Conservation (phyloP, 2,113 vertebrate genomes). For the Plotosus lineatus region DNA sequence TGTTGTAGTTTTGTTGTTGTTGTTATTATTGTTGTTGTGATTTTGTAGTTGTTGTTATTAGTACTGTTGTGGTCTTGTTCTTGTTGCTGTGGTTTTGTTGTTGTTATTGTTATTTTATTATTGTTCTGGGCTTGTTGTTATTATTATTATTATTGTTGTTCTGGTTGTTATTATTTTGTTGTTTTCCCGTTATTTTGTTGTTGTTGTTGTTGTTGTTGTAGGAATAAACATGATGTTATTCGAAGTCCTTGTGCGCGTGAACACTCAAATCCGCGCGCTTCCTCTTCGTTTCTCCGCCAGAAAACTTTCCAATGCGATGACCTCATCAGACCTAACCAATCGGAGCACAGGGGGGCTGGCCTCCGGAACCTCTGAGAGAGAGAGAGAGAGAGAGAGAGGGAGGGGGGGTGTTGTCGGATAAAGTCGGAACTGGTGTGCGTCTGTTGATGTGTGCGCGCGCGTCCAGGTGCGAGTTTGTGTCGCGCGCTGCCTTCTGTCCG, state of each 20-base stretch:
- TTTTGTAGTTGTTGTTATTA: too few relatives aligned
- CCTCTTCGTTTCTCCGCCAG: not conserved
- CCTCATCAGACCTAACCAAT: not conserved
- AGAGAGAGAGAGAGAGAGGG: not conserved
- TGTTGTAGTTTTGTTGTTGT: too few relatives aligned
- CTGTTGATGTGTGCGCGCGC: not conserved
- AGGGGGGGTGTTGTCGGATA: not conserved
- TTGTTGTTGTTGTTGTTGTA: too few relatives aligned
- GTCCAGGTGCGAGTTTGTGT: conserved; percentile 5
- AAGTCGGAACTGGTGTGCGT: not conserved
- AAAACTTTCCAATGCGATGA: not conserved
- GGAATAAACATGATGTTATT: too few relatives aligned
- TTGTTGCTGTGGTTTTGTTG: too few relatives aligned
- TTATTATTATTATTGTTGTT: too few relatives aligned
- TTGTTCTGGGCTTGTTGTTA: too few relatives aligned
- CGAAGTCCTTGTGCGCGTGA: not conserved
- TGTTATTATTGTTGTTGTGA: too few relatives aligned
- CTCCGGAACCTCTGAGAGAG: not conserved
- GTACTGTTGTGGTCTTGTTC: too few relatives aligned
- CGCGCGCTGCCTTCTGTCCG: conserved; percentile 15
- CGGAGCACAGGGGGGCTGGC: not conserved
- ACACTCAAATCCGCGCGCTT: not conserved
- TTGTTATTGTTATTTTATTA: too few relatives aligned
- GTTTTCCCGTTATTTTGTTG: too few relatives aligned
- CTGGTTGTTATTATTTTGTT: too few relatives aligned